phyloP scores from a whole-genome alignment of 2,888 invertebrate genomes.

The Temnothorax ravouxi region DNA sequence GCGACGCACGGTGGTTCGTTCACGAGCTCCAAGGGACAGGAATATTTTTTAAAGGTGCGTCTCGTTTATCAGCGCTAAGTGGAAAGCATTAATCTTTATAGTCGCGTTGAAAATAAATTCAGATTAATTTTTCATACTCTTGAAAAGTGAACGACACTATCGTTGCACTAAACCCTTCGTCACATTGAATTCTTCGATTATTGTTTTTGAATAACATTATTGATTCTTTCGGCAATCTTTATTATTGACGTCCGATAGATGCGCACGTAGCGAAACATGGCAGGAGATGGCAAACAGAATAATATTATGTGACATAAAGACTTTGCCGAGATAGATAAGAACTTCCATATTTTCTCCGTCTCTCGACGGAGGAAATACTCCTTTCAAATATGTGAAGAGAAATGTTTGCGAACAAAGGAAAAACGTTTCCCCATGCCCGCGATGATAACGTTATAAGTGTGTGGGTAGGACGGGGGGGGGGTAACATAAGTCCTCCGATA shows the following conservation, averaged over 20 bases:
- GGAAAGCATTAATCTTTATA: background rate
- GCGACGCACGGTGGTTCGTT: conserved; percentile 34
- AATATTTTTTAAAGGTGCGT: conserved; percentile 39
- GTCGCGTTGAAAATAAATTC: background rate
- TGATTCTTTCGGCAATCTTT: background rate
- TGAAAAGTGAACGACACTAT: background rate
- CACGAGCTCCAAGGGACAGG: conserved; percentile 26
- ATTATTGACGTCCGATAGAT: background rate
- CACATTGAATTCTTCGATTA: background rate
- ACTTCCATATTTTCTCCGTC: conserved; percentile 42
- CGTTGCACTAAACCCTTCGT: background rate
- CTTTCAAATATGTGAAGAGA: conserved; percentile 40
- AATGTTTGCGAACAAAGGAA: conserved; percentile 40
- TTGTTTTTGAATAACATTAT: conserved; percentile 1
- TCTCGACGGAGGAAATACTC: conserved; percentile 19
- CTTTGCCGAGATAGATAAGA: conserved; percentile 35
- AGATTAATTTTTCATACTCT: background rate
- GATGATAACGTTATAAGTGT: conserved; percentile 24
- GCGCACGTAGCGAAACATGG: conserved; percentile 15
- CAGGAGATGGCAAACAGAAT: conserved; percentile 30
- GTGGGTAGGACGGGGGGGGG: background rate
- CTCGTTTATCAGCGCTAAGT: background rate
- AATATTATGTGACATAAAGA: conserved; percentile 49
- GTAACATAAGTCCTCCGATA: conserved; percentile 1
- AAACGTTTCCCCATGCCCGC: conserved; percentile 16